Percentiles rank a stretch among this genome's conserved stretches.
phyloP scores from a whole-genome alignment of 2,888 invertebrate genomes.

The Camponotus fellah region DNA sequence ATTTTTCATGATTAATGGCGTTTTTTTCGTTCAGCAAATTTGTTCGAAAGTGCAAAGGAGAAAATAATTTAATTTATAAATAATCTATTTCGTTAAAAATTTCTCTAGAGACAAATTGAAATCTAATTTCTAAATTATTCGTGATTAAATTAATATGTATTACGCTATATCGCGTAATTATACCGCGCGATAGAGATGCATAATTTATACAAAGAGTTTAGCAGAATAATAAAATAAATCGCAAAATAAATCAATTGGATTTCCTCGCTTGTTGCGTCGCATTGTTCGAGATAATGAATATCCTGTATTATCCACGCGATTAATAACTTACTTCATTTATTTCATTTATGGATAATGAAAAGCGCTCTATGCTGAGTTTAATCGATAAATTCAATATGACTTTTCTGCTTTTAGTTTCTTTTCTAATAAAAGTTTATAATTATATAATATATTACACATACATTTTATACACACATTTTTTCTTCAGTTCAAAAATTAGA shows the following conservation, averaged over 20 bases:
- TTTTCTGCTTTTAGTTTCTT: not conserved
- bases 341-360: constrained; percentile 35
- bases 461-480: no score
- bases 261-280: not conserved
- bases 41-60: not conserved
- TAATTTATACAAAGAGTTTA: constrained; percentile 30
- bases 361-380: not conserved
- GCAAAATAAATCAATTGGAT: constrained; percentile 23
- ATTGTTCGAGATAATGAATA: constrained; percentile 34
- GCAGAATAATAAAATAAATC: constrained; percentile 28
- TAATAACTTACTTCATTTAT: constrained; percentile 28
- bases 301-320: not conserved
- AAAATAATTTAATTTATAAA: not conserved
- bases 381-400: constrained; percentile 18
- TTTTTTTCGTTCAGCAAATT: not conserved
- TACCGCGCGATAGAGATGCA: not conserved
- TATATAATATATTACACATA: not conserved
- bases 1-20: not conserved
- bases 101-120: not conserved
- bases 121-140: not conserved
- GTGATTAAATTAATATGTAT: constrained; percentile 18
- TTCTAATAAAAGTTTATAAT: constrained; percentile 1
- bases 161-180: not conserved
- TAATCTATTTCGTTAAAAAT: not conserved
- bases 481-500: not conserved